Evolutionary conservation across 1,140 invertebrate species (phyloP).

Genomic region (Trachymyrmex cornetzi): DNA sequence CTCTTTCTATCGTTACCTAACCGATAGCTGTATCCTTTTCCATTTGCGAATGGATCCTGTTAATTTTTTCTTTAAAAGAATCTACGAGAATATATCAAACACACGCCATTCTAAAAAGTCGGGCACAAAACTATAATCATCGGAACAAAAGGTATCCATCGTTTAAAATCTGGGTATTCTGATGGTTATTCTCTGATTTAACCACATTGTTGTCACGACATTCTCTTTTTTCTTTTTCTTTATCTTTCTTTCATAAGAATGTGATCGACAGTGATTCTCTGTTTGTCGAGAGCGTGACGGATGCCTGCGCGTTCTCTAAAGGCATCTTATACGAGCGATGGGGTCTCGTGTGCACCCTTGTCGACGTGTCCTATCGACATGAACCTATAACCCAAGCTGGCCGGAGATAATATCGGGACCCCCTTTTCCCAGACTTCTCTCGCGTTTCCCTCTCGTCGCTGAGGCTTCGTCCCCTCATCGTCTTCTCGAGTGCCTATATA

Average conservation of each 20-base stretch:
- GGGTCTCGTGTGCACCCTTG: constrained; percentile 44
- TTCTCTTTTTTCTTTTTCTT: constrained; percentile 16
- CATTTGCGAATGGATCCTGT: not conserved
- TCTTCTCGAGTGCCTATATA: constrained; percentile 60
- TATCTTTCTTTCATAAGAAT: not conserved
- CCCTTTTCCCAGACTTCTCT: constrained; percentile 41
- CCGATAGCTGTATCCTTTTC: not conserved
- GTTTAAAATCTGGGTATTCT: not conserved
- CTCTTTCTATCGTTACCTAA: not conserved
- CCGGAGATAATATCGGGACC: constrained; percentile 71
- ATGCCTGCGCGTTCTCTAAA: constrained; percentile 37
- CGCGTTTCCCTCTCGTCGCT: constrained; percentile 19
- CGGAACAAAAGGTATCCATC: not conserved
- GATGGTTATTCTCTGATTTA: not conserved
- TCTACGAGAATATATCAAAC: not conserved
- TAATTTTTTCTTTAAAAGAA: constrained; percentile 25
- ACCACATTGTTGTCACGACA: constrained; percentile 18
- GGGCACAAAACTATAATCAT: not conserved
- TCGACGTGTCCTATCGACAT: constrained; percentile 73
- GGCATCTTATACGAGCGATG: constrained; percentile 67
- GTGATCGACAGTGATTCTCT: constrained; percentile 59
- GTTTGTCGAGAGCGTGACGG: constrained; percentile 68
- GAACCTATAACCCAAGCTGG: constrained; percentile 71
- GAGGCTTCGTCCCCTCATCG: constrained; percentile 11
- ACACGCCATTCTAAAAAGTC: not conserved